Evolutionary conservation across 2,888 invertebrate genomes (phyloP).

Genomic region (Hypena proboscidalis): DNA sequence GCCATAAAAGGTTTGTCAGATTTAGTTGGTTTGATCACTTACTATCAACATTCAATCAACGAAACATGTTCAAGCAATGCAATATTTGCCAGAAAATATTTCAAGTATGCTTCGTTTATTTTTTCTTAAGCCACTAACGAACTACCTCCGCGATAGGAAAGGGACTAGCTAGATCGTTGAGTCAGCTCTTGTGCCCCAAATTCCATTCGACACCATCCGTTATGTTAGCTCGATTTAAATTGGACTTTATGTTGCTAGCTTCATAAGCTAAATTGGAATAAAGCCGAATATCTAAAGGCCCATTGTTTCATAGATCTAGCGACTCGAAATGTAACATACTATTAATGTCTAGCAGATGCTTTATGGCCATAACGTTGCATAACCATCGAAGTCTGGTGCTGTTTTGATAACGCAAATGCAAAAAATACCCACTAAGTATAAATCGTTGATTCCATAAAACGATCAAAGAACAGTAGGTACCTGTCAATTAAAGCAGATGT

Average conservation of each 20-base stretch:
- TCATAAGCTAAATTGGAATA: conserved; percentile 52
- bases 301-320: conserved; percentile 38
- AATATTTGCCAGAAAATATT: no score
- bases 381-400: no score
- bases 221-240: conserved; percentile 50
- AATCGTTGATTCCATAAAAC: no score
- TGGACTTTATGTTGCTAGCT: conserved; percentile 43
- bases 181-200: conserved; percentile 82
- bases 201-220: conserved; percentile 77
- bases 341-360: conserved; percentile 71
- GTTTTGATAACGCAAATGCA: no score
- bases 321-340: conserved; percentile 41
- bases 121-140: conserved; percentile 8
- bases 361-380: conserved; percentile 26
- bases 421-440: no score
- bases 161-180: conserved; percentile 81
- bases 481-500: no score
- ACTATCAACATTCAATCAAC: no score
- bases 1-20: no score
- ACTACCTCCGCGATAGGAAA: conserved; percentile 69
- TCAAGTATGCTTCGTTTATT: no score
- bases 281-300: conserved; percentile 20
- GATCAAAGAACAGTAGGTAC: no score
- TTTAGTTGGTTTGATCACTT: no score
- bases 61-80: no score